Conservation (phyloP, 2,888 invertebrate genomes). For the Acanthopleura granulata region DNA sequence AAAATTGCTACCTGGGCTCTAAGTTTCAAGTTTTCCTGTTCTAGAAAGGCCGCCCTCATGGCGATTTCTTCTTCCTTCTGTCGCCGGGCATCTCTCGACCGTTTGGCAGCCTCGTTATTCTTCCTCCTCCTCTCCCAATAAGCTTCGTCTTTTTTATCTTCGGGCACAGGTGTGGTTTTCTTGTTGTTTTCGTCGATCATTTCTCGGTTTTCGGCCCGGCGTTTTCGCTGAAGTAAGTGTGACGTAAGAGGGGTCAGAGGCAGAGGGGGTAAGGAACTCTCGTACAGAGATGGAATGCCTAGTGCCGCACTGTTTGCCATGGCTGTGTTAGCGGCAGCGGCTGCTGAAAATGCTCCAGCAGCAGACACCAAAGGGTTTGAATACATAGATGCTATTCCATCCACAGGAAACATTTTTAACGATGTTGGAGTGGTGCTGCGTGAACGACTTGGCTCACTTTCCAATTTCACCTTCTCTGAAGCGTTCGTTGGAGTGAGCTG, state of each 20-base stretch:
- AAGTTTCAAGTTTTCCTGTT: conserved; percentile 60
- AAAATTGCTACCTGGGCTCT: conserved; percentile 58
- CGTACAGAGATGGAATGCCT: conserved; percentile 27
- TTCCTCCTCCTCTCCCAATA: conserved; percentile 60
- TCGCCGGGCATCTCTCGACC: conserved; percentile 54
- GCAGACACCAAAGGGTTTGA: conserved; percentile 34
- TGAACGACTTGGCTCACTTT: neutral
- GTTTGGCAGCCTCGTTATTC: conserved; percentile 61
- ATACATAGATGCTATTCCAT: conserved; percentile 38
- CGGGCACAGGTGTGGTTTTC: conserved; percentile 47
- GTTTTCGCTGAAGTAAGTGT: conserved; percentile 54
- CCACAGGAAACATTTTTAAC: conserved; percentile 55
- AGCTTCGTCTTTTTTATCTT: conserved; percentile 54
- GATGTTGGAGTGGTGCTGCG: conserved; percentile 27
- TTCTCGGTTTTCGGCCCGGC: conserved; percentile 48
- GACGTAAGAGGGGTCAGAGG: conserved; percentile 56
- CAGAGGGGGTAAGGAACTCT: conserved; percentile 40
- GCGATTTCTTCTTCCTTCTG: conserved; percentile 61
- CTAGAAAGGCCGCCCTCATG: conserved; percentile 56
- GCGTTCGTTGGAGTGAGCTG: neutral
- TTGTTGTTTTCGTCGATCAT: conserved; percentile 22
- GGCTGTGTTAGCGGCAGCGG: conserved; percentile 3
- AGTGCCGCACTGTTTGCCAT: neutral
- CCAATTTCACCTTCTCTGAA: neutral
- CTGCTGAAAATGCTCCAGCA: conserved; percentile 27